Evolutionary conservation across 2,797 vertebrate species (phyloP), one percentile per base, ranked within the genome.

Genomic region (Enteromius thamalakanensis): DNA sequence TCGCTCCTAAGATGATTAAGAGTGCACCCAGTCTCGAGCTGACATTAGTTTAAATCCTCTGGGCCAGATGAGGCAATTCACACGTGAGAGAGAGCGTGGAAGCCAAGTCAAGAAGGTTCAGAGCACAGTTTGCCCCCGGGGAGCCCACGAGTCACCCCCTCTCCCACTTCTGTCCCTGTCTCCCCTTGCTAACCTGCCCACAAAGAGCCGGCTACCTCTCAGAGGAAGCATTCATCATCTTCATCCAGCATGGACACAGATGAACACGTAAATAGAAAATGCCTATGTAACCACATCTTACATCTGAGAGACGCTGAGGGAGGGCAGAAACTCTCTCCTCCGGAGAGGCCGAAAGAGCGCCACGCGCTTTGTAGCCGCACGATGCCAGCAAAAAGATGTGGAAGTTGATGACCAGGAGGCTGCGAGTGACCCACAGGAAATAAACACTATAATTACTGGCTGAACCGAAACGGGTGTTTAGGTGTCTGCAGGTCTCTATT

Each of bases 271-370:
- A 84, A 89, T 87, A 86, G 80, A 89, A 94, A 92, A 90, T 89
- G 88, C 92, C 92, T 90, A 92, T 93, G 93, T 90, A 93, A 93
- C 90, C 92, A 85, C 87, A 91, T 92, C 91, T 91, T 91, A 89
- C 88, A 89, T 76, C 86, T 87, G 91, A 91, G 87, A 81, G 86
- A 89, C 91, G 90, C 90, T 88, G 87, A 89, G 88, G 90, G 90
- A 92, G 92, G 74, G 84, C 49, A 69, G 80, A 79, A 84, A 83
- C 76, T 77, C 80, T 84, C 82, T 83, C 65, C 87, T 87, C 84
- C 77, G 47, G 86, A 87, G 87, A 87, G 82, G 64, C 71, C 47
- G 64, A 84, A 71, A 55, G 45, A 78, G 84, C 69, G 80, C 70
- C 84, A 78, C 4, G 3, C 34, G 5, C 78, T 86, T 84, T 86